These are phyloP conservation scores for Reticulitermes speratus DNA, from an alignment of 1,140 invertebrate genomes.

Conservation along the genomic window DNA sequence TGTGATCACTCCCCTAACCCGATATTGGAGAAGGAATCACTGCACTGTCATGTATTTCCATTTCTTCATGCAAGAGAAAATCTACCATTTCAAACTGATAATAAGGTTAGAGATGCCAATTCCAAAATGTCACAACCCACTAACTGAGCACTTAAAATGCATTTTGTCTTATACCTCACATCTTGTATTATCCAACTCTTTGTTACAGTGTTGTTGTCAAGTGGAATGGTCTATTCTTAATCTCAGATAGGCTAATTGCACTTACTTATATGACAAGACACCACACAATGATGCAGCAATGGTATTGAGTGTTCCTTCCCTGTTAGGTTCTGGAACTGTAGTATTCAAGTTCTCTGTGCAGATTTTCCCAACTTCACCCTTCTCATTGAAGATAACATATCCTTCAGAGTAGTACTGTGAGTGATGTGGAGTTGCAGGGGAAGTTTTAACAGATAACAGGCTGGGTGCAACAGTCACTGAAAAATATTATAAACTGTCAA, in stretches of 20 bases:
- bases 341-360: slow-evolving; percentile 71
- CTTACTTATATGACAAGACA: slow-evolving; percentile 71
- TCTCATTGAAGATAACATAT: slow-evolving; percentile 80
- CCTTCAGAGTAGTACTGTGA: slow-evolving; percentile 68
- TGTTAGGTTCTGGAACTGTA: slow-evolving; percentile 53
- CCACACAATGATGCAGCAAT: slow-evolving; percentile 76
- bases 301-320: slow-evolving; percentile 57
- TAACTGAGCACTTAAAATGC: too few species aligned
- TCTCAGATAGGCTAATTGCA: neutral
- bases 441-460: slow-evolving; percentile 55
- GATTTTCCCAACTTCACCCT: slow-evolving; percentile 74
- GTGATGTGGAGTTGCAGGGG: slow-evolving; percentile 61
- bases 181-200: too few species aligned
- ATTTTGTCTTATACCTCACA: too few species aligned
- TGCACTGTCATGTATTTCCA: too few species aligned
- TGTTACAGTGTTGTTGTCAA: too few species aligned
- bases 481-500: slow-evolving; percentile 34
- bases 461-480: slow-evolving; percentile 73
- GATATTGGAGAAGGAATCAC: too few species aligned
- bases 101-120: too few species aligned
- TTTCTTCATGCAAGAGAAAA: too few species aligned
- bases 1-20: too few species aligned
- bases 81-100: too few species aligned
- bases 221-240: too few species aligned
- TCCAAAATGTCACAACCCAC: too few species aligned